phyloP scores from a whole-genome alignment of 1,140 invertebrate species.

The Acyrthosiphon pisum region DNA sequence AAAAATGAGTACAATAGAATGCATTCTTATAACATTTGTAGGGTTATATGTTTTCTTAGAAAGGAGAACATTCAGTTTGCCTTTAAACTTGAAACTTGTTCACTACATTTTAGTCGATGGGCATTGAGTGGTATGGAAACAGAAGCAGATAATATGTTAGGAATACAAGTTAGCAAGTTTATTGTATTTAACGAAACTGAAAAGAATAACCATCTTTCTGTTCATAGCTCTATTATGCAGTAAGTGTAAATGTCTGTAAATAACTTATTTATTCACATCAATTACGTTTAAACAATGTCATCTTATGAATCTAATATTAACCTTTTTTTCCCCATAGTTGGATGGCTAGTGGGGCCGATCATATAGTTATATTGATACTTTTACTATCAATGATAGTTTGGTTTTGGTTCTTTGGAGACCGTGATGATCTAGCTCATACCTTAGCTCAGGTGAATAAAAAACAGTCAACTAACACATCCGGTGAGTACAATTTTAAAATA shows the following conservation, averaged over 20 bases:
- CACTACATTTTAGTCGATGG: slow-evolving; percentile 63
- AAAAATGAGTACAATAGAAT: slow-evolving; percentile 47
- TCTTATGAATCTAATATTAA: slow-evolving; percentile 37
- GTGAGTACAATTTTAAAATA: slow-evolving; percentile 24
- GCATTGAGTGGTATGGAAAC: slow-evolving; percentile 62
- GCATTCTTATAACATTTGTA: slow-evolving; percentile 33
- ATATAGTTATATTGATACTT: slow-evolving; percentile 87
- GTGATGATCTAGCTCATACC: slow-evolving; percentile 68
- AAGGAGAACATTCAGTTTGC: slow-evolving; percentile 4
- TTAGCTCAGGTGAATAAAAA: slow-evolving; percentile 41
- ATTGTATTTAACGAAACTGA: slow-evolving; percentile 46
- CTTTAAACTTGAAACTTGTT: slow-evolving; percentile 25
- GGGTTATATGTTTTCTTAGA: neutral
- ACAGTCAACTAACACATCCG: slow-evolving; percentile 36
- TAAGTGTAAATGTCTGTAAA: slow-evolving; percentile 56
- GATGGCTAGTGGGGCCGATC: slow-evolving; percentile 83
- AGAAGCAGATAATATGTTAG: slow-evolving; percentile 50
- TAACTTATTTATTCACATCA: slow-evolving; percentile 32
- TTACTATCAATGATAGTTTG: slow-evolving; percentile 83
- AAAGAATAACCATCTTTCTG: slow-evolving; percentile 44
- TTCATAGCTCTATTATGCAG: slow-evolving; percentile 48
- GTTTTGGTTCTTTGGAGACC: slow-evolving; percentile 89
- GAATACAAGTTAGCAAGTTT: slow-evolving; percentile 51
- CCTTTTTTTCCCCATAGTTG: slow-evolving; percentile 68
- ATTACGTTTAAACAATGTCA: slow-evolving; percentile 47